Evolutionary conservation across 2,888 invertebrate genomes (phyloP).

Genomic region (Ormyrus pomaceus): DNA sequence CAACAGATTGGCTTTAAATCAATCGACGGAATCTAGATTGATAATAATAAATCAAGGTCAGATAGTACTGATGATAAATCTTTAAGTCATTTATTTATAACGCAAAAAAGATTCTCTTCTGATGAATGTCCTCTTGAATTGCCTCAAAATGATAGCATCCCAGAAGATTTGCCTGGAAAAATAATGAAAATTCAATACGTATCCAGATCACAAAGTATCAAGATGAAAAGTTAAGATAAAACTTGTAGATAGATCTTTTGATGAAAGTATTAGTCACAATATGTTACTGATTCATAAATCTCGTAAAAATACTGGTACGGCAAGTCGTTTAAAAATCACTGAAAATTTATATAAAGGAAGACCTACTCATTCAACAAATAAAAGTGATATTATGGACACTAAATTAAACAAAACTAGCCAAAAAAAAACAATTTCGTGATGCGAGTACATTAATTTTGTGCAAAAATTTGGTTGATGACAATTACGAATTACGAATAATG

Average conservation of each 20-base stretch:
- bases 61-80: background rate
- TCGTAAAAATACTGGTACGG: slow-evolving; percentile 55
- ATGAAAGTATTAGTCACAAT: background rate
- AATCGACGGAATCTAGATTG: slow-evolving; percentile 10
- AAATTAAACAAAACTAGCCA: slow-evolving; percentile 60
- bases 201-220: background rate
- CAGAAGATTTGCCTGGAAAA: slow-evolving; percentile 1
- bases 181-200: background rate
- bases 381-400: slow-evolving; percentile 67
- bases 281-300: slow-evolving; percentile 50
- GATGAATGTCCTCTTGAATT: background rate
- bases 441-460: background rate
- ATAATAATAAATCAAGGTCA: too few relatives aligned
- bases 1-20: slow-evolving; percentile 7
- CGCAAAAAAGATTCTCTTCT: slow-evolving; percentile 5
- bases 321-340: slow-evolving; percentile 67
- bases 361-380: slow-evolving; percentile 67
- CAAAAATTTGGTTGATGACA: slow-evolving; percentile 26
- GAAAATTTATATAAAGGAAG: slow-evolving; percentile 71
- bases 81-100: background rate
- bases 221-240: background rate
- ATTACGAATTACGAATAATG: too few relatives aligned
- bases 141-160: background rate
- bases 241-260: background rate
- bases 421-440: slow-evolving; percentile 49